These are phyloP conservation scores for Epirrhoe tristata DNA, from an alignment of 2,888 invertebrate genomes.

Conservation along the genomic window DNA sequence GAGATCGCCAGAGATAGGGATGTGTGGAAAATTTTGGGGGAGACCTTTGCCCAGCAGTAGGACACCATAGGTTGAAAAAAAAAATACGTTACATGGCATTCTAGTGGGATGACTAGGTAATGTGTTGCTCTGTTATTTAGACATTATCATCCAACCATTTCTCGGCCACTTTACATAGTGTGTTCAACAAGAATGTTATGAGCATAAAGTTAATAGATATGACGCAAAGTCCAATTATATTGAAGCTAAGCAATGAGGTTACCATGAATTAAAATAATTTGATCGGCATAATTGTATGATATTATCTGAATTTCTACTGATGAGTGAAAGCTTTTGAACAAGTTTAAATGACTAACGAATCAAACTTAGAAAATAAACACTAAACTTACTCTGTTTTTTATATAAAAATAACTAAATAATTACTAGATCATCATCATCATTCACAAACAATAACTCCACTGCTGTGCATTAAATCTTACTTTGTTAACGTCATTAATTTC, in stretches of 20 bases:
- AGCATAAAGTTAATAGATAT: conserved; percentile 14
- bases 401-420: no score
- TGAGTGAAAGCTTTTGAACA: conserved; percentile 9
- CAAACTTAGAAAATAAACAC: not conserved
- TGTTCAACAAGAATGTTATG: conserved; percentile 3
- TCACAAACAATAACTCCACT: no score
- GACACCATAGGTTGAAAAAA: no score
- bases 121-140: no score
- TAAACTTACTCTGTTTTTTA: not conserved
- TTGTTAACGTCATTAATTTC: no score
- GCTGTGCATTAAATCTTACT: no score
- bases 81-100: no score
- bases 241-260: conserved; percentile 22
- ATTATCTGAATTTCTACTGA: conserved; percentile 20
- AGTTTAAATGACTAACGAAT: not conserved
- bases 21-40: no score
- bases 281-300: conserved; percentile 12
- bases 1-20: no score
- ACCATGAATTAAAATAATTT: conserved; percentile 16
- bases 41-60: no score
- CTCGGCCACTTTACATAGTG: conserved; percentile 3
- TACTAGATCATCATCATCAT: no score
- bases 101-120: no score
- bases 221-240: conserved; percentile 28
- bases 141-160: not conserved